A percentile compares a stretch with the other conserved stretches of the same genome.
These are phyloP conservation scores for Orthosia gothica DNA, from an alignment of 2,888 invertebrate genomes.

Conservation along the genomic window DNA sequence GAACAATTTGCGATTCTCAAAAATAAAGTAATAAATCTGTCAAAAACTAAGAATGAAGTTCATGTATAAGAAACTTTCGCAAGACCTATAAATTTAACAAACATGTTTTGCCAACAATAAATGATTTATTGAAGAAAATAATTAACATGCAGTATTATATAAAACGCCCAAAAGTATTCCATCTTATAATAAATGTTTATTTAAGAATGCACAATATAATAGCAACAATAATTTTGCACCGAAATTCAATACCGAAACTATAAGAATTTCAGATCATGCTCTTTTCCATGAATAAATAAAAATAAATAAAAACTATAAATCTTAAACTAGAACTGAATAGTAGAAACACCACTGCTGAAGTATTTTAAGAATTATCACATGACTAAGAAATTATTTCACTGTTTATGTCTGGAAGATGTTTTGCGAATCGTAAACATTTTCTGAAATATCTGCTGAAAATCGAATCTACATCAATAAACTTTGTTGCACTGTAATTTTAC, in stretches of 20 bases:
- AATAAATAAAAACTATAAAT: constrained; percentile 1
- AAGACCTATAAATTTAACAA: background rate
- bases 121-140: constrained; percentile 4
- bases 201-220: background rate
- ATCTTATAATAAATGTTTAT: constrained; percentile 6
- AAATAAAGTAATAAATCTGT: constrained; percentile 28
- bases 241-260: constrained; percentile 9
- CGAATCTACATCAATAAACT: constrained; percentile 27
- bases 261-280: background rate
- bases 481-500: constrained; percentile 50
- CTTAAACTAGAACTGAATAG: constrained; percentile 4
- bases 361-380: constrained; percentile 77
- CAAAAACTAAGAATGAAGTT: background rate
- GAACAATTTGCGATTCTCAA: background rate
- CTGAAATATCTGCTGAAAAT: constrained; percentile 41
- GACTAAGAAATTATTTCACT: constrained; percentile 67
- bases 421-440: constrained; percentile 74
- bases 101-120: constrained; percentile 26
- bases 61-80: background rate
- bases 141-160: background rate
- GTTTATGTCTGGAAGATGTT: constrained; percentile 82
- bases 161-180: background rate
- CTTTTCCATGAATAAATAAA: background rate
- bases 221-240: background rate
- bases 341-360: constrained; percentile 33